Base-by-base conservation (phyloP, 2,113 vertebrate species). In the Donacobius atricapilla region DNA sequence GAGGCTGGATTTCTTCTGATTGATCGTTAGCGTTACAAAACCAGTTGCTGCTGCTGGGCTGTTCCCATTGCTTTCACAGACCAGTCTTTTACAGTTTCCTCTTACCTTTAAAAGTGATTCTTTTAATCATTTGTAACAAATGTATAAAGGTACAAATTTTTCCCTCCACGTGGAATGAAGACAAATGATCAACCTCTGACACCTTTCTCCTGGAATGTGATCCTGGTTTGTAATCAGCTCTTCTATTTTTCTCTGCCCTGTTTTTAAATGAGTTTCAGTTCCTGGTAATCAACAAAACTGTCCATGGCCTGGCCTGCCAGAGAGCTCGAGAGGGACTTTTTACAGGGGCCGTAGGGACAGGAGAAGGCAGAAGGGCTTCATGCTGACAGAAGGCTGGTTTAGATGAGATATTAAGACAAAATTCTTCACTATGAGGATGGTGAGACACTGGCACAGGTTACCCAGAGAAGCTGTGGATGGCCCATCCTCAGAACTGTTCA, bases 1-100 rank as follows among this genome's bases (percentile, higher is more conserved):
- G 66, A 83, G 80, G 42, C 69, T 93, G 68, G 47, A 64, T 94
- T 93, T 93, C 63, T 83, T 91, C 54, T 88, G 84, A 31, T 65
- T 72, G 84, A 88, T 80, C 0, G 0, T 85, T 85, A 25, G 44
- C 24, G 12, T 85, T 93, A 51, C 31, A 72, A 70, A 89, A 42
- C 42, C 42, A 63, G 24, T 91, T 47, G 78, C 40, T 82, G 60
- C 24, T 68, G 40, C 77, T 45, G 37, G 35, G 37, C 39, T n/a
- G 11, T 47, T 90, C 23, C n/a, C 20, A 13, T 61, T 85, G 50
- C 71, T 66, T 63, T 80, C 81, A n/a, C 3, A 3, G 57, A 57
- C n/a, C 14, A 35, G 27, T 31, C 30, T 91, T 76, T 42, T 73
- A 61, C 40, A 33, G 30, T 27, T 86, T 80, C 72, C 65, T 65